A percentile compares a stretch with the other conserved stretches of the same genome.
Conservation (phyloP, 2,888 invertebrate species). For the Pycnomerus fuliginosus region DNA sequence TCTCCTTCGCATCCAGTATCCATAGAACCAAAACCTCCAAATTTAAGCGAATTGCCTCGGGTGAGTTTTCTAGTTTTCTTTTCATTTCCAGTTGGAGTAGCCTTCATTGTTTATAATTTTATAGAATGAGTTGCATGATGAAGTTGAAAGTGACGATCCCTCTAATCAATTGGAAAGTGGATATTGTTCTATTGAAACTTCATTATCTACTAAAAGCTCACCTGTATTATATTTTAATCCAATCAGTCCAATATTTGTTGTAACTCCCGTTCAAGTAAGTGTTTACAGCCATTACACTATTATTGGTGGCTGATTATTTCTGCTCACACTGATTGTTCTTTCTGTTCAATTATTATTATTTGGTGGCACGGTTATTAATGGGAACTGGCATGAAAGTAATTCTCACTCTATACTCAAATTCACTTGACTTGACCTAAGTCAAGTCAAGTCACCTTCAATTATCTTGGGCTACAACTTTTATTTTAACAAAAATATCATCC, state of each 20-base stretch:
- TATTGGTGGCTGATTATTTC: too few relatives aligned
- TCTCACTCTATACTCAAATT: too few relatives aligned
- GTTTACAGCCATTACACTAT: too few relatives aligned
- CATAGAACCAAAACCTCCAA: constrained; percentile 11
- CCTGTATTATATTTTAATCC: constrained; percentile 37
- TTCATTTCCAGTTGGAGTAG: constrained; percentile 3
- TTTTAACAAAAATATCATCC: too few relatives aligned
- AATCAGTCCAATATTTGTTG: constrained; percentile 47
- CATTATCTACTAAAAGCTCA: constrained; percentile 19
- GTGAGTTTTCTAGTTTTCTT: constrained; percentile 3
- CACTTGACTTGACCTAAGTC: too few relatives aligned
- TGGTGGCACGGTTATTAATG: too few relatives aligned
- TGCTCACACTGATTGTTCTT: too few relatives aligned
- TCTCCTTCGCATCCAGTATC: constrained; percentile 13
- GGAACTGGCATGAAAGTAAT: too few relatives aligned
- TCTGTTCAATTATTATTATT: too few relatives aligned
- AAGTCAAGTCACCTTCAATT: too few relatives aligned
- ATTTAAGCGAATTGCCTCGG: constrained; percentile 6
- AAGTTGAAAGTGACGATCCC: constrained; percentile 20
- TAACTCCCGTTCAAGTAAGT: constrained; percentile 44
- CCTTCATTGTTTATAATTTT: constrained; percentile 16
- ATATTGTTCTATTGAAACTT: constrained; percentile 22
- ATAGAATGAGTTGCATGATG: constrained; percentile 26
- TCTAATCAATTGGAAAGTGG: constrained; percentile 23
- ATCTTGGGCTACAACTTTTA: too few relatives aligned